phyloP scores from a whole-genome alignment of 1,140 invertebrate species.

The Orchesella cincta region DNA sequence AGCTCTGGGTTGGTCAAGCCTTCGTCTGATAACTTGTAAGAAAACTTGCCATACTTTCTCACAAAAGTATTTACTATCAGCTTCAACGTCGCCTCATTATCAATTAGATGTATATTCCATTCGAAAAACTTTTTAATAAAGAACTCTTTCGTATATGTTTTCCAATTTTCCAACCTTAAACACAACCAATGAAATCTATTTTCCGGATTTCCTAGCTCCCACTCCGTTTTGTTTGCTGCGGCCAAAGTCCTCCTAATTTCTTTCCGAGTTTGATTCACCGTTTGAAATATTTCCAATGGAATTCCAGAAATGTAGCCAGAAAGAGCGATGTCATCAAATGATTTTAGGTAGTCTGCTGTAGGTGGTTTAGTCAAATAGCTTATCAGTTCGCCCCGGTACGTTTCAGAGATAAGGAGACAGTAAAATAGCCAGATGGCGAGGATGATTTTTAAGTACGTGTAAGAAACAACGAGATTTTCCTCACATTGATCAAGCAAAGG shows the following conservation, averaged over 20 bases:
- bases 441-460: background rate
- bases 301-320: background rate
- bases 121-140: background rate
- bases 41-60: background rate
- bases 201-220: background rate
- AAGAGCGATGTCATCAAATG: background rate
- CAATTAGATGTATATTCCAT: background rate
- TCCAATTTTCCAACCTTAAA: background rate
- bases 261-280: background rate
- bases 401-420: constrained; percentile 21
- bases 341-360: background rate
- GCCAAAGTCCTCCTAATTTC: background rate
- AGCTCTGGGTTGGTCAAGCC: background rate
- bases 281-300: background rate
- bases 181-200: background rate
- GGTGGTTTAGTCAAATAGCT: constrained; percentile 5
- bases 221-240: background rate
- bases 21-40: background rate
- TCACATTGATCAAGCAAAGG: background rate
- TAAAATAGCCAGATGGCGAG: constrained; percentile 17
- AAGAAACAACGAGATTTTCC: background rate
- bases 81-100: background rate
- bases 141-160: background rate
- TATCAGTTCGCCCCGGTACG: background rate
- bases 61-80: background rate